Conservation (phyloP, 92 coral and sea anemone species). For the Metridium senile region DNA sequence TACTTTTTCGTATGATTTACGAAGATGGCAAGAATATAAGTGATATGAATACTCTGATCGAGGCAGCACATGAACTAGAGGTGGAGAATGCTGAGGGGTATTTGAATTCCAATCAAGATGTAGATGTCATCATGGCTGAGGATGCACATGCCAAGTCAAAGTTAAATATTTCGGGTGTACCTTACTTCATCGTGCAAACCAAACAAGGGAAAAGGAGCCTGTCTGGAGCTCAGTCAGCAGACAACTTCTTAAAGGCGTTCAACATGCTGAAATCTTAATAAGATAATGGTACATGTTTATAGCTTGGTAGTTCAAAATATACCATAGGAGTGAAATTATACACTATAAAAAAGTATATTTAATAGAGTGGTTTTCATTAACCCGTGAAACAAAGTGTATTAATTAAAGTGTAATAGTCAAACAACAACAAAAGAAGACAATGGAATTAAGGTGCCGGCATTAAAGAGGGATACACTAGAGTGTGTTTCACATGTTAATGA, state of each 20-base stretch:
- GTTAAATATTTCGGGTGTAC: conserved; percentile 78
- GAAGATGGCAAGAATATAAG: conserved; percentile 82
- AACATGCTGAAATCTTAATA: conserved; percentile 17
- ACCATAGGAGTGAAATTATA: too few relatives aligned
- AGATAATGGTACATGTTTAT: background rate
- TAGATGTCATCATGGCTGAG: conserved; percentile 58
- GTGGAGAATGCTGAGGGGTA: conserved; percentile 57
- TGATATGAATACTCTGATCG: conserved; percentile 48
- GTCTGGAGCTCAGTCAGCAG: conserved; percentile 74
- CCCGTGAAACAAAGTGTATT: too few relatives aligned
- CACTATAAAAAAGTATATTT: too few relatives aligned
- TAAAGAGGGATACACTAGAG: too few relatives aligned
- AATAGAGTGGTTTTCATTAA: too few relatives aligned
- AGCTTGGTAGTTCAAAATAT: too few relatives aligned
- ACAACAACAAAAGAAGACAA: too few relatives aligned
- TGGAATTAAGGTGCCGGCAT: too few relatives aligned
- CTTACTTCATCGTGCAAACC: conserved; percentile 52
- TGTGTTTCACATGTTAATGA: too few relatives aligned
- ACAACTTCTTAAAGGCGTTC: conserved; percentile 49
- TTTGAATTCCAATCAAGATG: conserved; percentile 58
- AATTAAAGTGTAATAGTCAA: too few relatives aligned
- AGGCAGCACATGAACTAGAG: conserved; percentile 72
- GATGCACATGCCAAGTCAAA: conserved; percentile 69
- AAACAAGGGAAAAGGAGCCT: conserved; percentile 38
- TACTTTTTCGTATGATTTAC: conserved; percentile 75